Evolutionary conservation across 2,888 invertebrate species (phyloP).

Genomic region (Drosophila conformis): DNA sequence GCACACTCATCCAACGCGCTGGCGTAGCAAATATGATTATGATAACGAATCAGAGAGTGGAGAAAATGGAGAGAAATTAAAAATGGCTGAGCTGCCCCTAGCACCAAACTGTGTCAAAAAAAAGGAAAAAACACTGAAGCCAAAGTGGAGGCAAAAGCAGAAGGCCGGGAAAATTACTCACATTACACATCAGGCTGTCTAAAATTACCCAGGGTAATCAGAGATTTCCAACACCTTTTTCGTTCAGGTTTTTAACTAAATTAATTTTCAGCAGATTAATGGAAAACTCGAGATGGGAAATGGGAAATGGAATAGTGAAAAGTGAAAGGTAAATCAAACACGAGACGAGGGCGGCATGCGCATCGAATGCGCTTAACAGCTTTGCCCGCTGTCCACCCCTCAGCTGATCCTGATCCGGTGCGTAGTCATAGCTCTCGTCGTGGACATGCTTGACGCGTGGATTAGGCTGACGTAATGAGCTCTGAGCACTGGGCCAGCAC

Average conservation of each 20-base stretch:
- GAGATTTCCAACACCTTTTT: constrained; percentile 78
- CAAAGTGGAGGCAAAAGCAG: constrained; percentile 1
- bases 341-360: constrained; percentile 63
- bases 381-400: constrained; percentile 38
- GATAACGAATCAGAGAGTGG: constrained; percentile 41
- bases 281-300: constrained; percentile 8
- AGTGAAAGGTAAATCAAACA: constrained; percentile 11
- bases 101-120: constrained; percentile 38
- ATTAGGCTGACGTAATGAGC: constrained; percentile 67
- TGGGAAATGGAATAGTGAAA: constrained; percentile 6
- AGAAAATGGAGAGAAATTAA: constrained; percentile 11
- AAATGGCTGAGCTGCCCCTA: constrained; percentile 9
- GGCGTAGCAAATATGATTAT: constrained; percentile 77
- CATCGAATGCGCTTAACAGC: constrained; percentile 74
- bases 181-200: constrained; percentile 62
- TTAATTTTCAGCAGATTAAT: constrained; percentile 44
- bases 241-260: constrained; percentile 56
- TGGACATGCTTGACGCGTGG: constrained; percentile 63
- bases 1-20: constrained; percentile 58
- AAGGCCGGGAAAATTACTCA: constrained; percentile 45
- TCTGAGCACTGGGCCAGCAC: constrained; percentile 53
- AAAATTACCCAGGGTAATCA: constrained; percentile 71
- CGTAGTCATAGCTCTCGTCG: not conserved
- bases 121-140: not conserved
- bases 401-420: not conserved